Conservation (phyloP, 2,888 invertebrate genomes). For the Rhagonycha fulva region DNA sequence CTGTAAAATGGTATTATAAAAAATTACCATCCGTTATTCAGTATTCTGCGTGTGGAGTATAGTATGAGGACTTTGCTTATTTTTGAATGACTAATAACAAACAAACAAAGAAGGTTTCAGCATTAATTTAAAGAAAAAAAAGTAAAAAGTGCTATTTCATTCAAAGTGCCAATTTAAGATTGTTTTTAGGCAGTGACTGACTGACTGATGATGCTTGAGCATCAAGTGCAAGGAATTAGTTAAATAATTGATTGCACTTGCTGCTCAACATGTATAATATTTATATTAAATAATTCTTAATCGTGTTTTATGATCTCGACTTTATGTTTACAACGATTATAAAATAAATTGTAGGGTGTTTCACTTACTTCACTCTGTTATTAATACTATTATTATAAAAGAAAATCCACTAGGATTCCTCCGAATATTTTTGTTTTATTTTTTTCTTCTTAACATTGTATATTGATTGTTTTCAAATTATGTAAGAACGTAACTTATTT, state of each 20-base stretch:
- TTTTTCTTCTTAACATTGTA: slow-evolving; percentile 49
- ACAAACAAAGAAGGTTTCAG: slow-evolving; percentile 36
- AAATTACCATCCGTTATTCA: slow-evolving; percentile 49
- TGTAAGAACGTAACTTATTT: slow-evolving; percentile 54
- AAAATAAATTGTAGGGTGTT: slow-evolving; percentile 37
- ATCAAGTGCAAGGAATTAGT: not conserved
- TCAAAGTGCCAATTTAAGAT: slow-evolving; percentile 55
- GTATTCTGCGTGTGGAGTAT: slow-evolving; percentile 49
- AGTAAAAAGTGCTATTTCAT: slow-evolving; percentile 53
- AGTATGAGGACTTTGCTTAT: slow-evolving; percentile 22
- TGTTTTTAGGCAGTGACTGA: slow-evolving; percentile 44
- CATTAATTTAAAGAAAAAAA: slow-evolving; percentile 36
- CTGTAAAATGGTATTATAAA: slow-evolving; percentile 50
- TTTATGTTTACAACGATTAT: slow-evolving; percentile 50
- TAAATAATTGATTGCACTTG: not conserved
- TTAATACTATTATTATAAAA: not conserved
- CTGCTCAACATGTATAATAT: slow-evolving; percentile 16
- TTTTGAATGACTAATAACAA: slow-evolving; percentile 16
- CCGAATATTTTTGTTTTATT: slow-evolving; percentile 39
- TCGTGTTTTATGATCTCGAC: slow-evolving; percentile 51
- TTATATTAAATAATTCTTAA: slow-evolving; percentile 28
- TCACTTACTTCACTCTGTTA: slow-evolving; percentile 33
- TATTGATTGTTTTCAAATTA: slow-evolving; percentile 53
- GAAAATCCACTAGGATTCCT: slow-evolving; percentile 29
- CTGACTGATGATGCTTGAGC: slow-evolving; percentile 20